Evolutionary conservation across 2,797 vertebrate genomes (phyloP).

Genomic region (Prionace glauca): DNA sequence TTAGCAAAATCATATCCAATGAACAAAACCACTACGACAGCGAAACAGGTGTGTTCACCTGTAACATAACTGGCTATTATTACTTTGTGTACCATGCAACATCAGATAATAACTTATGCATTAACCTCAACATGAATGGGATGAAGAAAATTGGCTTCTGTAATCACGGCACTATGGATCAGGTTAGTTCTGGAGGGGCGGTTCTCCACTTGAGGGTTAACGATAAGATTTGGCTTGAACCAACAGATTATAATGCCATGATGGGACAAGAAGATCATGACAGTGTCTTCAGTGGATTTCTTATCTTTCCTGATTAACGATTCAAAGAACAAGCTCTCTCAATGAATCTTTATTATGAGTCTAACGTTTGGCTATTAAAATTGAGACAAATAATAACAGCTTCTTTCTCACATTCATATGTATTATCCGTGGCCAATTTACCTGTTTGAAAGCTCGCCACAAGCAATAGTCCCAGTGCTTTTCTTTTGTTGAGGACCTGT

Average conservation of each 20-base stretch:
- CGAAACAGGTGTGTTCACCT: conserved; percentile 62
- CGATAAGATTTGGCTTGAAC: conserved; percentile 60
- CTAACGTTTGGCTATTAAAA: neutral
- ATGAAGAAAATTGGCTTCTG: conserved; percentile 60
- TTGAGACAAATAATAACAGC: neutral
- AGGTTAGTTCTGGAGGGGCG: conserved; percentile 64
- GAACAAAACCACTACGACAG: conserved; percentile 54
- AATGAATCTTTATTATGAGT: neutral
- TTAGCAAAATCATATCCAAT: conserved; percentile 58
- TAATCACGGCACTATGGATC: conserved; percentile 57
- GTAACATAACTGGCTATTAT: conserved; percentile 61
- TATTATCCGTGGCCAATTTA: neutral
- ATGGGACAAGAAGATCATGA: conserved; percentile 53
- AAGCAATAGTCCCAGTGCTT: neutral
- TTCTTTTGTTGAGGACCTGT: neutral
- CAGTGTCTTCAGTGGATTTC: conserved; percentile 74
- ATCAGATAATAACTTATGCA: conserved; percentile 55
- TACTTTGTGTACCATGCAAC: conserved; percentile 66
- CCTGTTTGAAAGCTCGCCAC: neutral
- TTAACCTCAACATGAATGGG: conserved; percentile 45
- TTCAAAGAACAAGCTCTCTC: neutral
- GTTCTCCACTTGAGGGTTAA: conserved; percentile 50
- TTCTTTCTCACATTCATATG: neutral
- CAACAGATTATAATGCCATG: conserved; percentile 65
- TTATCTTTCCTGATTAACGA: conserved; percentile 64